A percentile compares a stretch with the other conserved stretches of the same genome.
These are phyloP conservation scores for Crocallis elinguaria DNA, from an alignment of 2,888 invertebrate species.

Conservation along the genomic window DNA sequence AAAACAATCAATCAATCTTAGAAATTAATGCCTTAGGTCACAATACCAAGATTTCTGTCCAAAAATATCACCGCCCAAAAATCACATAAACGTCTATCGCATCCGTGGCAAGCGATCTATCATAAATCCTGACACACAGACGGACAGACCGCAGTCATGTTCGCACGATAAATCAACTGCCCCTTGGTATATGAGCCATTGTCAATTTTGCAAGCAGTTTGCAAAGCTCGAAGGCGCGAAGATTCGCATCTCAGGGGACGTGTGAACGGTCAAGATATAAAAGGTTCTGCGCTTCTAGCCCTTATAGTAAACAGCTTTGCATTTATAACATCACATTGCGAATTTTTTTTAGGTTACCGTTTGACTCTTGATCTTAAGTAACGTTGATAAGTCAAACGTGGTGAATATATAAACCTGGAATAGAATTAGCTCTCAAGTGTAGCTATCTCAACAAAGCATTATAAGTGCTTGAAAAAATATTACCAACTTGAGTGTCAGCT, in stretches of 20 bases:
- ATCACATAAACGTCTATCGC: constrained; percentile 40
- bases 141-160: constrained; percentile 61
- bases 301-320: neutral
- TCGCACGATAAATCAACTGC: constrained; percentile 77
- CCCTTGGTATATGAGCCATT: constrained; percentile 34
- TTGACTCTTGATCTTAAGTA: too few species aligned
- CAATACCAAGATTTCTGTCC: constrained; percentile 3
- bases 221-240: constrained; percentile 14
- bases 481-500: too few species aligned
- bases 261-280: neutral
- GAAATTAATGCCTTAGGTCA: constrained; percentile 1
- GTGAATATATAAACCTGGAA: too few species aligned
- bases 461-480: too few species aligned
- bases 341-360: too few species aligned
- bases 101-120: constrained; percentile 50
- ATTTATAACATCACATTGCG: neutral
- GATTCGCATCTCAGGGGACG: constrained; percentile 19
- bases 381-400: too few species aligned
- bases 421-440: too few species aligned
- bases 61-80: constrained; percentile 36
- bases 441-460: too few species aligned
- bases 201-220: constrained; percentile 28
- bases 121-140: constrained; percentile 56
- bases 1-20: constrained; percentile 1
- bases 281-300: too few species aligned